Evolutionary conservation across 1,140 invertebrate species (phyloP).

Genomic region (Drosophila sturtevanti): DNA sequence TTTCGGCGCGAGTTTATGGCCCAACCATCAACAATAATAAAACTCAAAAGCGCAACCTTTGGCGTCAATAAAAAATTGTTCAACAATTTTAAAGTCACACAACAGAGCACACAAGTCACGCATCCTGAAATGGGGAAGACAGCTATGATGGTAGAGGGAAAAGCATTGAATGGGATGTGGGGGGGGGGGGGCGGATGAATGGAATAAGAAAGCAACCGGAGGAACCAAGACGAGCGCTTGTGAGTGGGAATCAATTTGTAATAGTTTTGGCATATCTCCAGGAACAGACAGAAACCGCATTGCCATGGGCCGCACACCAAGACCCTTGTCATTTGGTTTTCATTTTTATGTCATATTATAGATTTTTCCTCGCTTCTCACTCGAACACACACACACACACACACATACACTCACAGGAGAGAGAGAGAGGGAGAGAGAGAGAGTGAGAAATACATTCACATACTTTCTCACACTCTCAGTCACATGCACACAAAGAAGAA

Average conservation of each 20-base stretch:
- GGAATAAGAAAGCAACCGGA: no score
- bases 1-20: constrained; percentile 57
- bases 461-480: constrained; percentile 1
- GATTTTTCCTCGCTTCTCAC: constrained; percentile 47
- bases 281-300: constrained; percentile 54
- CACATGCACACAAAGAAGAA: constrained; percentile 2
- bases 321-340: constrained; percentile 78
- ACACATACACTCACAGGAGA: not conserved
- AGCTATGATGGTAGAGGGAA: not conserved
- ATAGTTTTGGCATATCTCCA: constrained; percentile 77
- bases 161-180: not conserved
- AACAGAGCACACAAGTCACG: constrained; percentile 5
- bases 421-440: no score
- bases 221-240: not conserved
- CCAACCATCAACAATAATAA: constrained; percentile 58
- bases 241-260: constrained; percentile 74
- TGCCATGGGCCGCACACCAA: constrained; percentile 40
- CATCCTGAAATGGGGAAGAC: constrained; percentile 4
- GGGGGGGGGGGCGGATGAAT: not conserved
- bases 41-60: constrained; percentile 72
- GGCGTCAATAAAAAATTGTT: constrained; percentile 69
- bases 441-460: not conserved
- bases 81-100: constrained; percentile 35
- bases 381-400: constrained; percentile 9
- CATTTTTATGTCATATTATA: constrained; percentile 79